A percentile compares a stretch with the other conserved stretches of the same genome.
These are phyloP conservation scores for Acanthurus lineatus DNA, from an alignment of 2,797 vertebrate species.

Conservation along the genomic window DNA sequence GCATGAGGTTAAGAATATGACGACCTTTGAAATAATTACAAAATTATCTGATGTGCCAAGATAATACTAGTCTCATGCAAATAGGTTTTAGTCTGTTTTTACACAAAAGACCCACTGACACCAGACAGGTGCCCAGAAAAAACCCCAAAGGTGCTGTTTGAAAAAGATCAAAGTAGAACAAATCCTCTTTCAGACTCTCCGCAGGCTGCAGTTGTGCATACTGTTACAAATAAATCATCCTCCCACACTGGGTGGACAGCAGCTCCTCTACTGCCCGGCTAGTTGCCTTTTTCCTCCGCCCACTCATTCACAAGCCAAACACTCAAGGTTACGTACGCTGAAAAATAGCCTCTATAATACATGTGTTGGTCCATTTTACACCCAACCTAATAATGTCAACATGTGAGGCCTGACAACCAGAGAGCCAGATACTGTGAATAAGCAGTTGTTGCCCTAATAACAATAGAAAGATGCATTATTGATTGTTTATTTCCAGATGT, in stretches of 20 bases:
- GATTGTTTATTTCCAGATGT: not conserved
- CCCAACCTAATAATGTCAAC: not conserved
- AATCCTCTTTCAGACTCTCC: slow-evolving; percentile 21
- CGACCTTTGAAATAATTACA: too few relatives aligned
- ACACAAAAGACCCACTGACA: not conserved
- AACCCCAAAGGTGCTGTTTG: not conserved
- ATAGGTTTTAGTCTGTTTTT: too few relatives aligned
- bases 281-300: slow-evolving; percentile 33
- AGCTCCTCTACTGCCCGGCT: slow-evolving; percentile 30
- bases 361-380: not conserved
- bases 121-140: not conserved
- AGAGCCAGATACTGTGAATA: not conserved
- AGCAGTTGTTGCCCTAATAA: not conserved
- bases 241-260: slow-evolving; percentile 52
- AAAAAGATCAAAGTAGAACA: slow-evolving; percentile 14
- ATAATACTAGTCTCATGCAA: too few relatives aligned
- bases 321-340: slow-evolving; percentile 7
- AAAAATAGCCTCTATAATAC: slow-evolving; percentile 30
- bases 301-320: slow-evolving; percentile 36
- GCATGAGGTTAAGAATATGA: too few relatives aligned
- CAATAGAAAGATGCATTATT: not conserved
- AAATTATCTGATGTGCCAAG: too few relatives aligned
- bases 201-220: slow-evolving; percentile 29
- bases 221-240: slow-evolving; percentile 50
- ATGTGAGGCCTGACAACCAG: not conserved